Evolutionary conservation across 2,888 invertebrate species (phyloP).

Genomic region (Drosophila nr. perissopoda): DNA sequence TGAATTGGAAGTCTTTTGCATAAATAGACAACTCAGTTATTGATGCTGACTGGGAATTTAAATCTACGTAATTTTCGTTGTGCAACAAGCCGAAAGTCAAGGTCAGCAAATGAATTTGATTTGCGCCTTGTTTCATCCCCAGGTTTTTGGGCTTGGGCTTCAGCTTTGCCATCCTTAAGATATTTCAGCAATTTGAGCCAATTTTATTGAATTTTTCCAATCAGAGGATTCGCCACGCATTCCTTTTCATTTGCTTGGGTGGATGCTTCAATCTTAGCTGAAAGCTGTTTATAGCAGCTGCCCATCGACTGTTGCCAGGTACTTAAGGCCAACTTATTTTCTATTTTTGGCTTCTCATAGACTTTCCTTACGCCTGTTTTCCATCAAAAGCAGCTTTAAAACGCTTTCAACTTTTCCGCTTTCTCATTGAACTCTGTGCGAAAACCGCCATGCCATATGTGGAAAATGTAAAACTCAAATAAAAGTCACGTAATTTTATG

Average conservation of each 20-base stretch:
- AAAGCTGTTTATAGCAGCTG: slow-evolving; percentile 24
- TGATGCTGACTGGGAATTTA: too few species aligned
- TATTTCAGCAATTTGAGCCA: slow-evolving; percentile 56
- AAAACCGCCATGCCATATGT: background rate
- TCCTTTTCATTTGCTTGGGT: slow-evolving; percentile 12
- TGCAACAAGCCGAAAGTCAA: slow-evolving; percentile 37
- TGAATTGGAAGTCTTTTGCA: too few species aligned
- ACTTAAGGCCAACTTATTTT: slow-evolving; percentile 44
- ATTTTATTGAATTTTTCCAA: slow-evolving; percentile 48
- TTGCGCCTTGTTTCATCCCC: slow-evolving; percentile 20
- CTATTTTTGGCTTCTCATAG: slow-evolving; percentile 24
- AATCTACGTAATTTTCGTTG: slow-evolving; percentile 24
- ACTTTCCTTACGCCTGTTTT: slow-evolving; percentile 23
- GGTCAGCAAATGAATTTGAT: slow-evolving; percentile 22
- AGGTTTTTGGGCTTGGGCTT: background rate
- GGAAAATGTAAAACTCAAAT: background rate
- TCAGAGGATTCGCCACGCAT: slow-evolving; percentile 47
- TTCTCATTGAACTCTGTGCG: background rate
- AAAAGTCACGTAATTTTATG: slow-evolving; percentile 33
- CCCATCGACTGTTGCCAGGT: too few species aligned
- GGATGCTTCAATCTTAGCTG: slow-evolving; percentile 21
- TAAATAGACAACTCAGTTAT: too few species aligned
- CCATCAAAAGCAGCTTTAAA: slow-evolving; percentile 33
- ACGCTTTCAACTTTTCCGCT: slow-evolving; percentile 11
- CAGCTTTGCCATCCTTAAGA: slow-evolving; percentile 1